These are phyloP conservation scores for Coturnix japonica DNA, from an alignment of 2,113 vertebrate species.

Conservation along the genomic window DNA sequence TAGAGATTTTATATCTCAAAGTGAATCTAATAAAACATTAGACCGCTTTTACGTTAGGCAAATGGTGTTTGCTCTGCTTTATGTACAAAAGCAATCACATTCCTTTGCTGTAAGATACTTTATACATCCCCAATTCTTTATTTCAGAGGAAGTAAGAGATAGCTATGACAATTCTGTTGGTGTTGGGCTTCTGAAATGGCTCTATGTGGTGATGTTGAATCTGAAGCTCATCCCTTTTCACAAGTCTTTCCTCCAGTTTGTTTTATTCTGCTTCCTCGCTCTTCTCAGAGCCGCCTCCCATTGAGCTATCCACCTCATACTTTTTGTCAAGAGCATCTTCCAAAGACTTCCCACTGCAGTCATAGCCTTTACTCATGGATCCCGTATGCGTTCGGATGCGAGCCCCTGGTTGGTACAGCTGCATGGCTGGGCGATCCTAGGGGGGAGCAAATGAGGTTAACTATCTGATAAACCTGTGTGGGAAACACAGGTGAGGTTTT, in stretches of 20 bases:
- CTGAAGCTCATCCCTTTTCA: background rate
- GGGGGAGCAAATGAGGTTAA: slow-evolving; percentile 54
- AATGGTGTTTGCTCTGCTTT: background rate
- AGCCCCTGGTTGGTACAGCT: slow-evolving; percentile 90
- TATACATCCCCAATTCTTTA: background rate
- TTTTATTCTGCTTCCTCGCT: slow-evolving; percentile 72
- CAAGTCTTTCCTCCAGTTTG: background rate
- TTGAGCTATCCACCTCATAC: slow-evolving; percentile 75
- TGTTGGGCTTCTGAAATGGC: background rate
- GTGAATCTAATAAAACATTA: slow-evolving; percentile 7
- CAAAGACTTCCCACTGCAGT: slow-evolving; percentile 76
- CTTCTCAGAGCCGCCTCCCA: slow-evolving; percentile 82
- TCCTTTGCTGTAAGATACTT: background rate
- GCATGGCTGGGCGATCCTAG: slow-evolving; percentile 93
- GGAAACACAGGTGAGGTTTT: background rate
- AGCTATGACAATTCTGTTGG: background rate
- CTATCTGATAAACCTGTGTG: background rate
- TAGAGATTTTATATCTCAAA: slow-evolving; percentile 1
- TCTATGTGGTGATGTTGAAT: background rate
- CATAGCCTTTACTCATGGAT: slow-evolving; percentile 82
- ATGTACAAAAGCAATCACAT: background rate
- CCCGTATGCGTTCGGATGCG: slow-evolving; percentile 84
- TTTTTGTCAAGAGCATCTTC: slow-evolving; percentile 79
- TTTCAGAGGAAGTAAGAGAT: slow-evolving; percentile 13
- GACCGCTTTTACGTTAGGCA: slow-evolving; percentile 18